These are phyloP conservation scores for Adelognathus sp. DNA, from an alignment of 2,888 invertebrate genomes.

Conservation along the genomic window DNA sequence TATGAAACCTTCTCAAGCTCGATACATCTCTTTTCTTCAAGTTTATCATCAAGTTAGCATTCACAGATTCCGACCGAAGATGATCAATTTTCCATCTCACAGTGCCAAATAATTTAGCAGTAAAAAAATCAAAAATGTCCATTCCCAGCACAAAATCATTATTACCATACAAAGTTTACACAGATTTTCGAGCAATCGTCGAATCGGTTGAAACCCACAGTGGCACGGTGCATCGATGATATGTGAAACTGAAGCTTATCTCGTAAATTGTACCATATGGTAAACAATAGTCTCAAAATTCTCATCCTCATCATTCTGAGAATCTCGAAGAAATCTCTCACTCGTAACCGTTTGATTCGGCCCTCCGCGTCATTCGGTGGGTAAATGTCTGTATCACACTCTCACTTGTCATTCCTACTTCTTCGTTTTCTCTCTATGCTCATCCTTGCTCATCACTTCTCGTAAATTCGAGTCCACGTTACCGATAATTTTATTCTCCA, in stretches of 20 bases:
- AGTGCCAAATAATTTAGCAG: not conserved
- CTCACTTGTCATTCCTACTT: not conserved
- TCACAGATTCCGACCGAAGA: not conserved
- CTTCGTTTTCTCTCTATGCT: not conserved
- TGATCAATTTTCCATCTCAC: not conserved
- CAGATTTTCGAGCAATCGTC: not conserved
- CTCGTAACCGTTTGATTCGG: constrained; percentile 13
- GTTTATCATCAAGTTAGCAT: not conserved
- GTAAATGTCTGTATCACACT: not conserved
- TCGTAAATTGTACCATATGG: constrained; percentile 46
- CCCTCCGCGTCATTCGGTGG: not conserved
- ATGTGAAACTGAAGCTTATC: constrained; percentile 49
- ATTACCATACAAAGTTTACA: not conserved
- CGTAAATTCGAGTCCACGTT: not conserved
- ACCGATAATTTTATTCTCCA: not conserved
- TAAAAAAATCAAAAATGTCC: not conserved
- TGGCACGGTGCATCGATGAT: constrained; percentile 19
- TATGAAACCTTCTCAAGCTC: not conserved
- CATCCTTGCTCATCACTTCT: not conserved
- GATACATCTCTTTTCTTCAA: not conserved
- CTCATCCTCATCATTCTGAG: not conserved
- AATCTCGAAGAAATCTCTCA: not conserved
- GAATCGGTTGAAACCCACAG: not conserved
- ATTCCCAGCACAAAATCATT: not conserved
- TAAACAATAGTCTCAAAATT: constrained; percentile 14